Evolutionary conservation across 1,140 invertebrate species (phyloP).

Genomic region (Steinernema khuongi): DNA sequence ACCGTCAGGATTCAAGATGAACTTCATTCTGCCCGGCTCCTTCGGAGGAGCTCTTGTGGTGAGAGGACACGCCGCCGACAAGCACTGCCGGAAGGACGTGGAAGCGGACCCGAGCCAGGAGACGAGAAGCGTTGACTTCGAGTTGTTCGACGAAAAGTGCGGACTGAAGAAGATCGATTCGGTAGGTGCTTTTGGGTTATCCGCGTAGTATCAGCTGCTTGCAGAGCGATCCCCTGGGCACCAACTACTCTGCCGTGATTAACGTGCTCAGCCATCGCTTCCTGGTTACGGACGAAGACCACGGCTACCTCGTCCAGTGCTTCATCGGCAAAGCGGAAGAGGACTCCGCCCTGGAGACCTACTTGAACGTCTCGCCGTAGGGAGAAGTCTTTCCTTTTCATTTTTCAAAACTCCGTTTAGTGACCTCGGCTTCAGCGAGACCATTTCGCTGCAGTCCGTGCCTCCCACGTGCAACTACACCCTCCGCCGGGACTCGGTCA

Average conservation of each 20-base stretch:
- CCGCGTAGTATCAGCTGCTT: slow-evolving; percentile 18
- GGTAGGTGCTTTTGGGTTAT: slow-evolving; percentile 17
- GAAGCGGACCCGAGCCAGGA: not conserved
- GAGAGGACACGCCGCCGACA: slow-evolving; percentile 23
- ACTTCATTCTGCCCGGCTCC: not conserved
- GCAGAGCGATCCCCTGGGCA: slow-evolving; percentile 24
- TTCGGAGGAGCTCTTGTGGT: slow-evolving; percentile 29
- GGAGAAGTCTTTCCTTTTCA: no score
- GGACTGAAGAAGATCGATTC: slow-evolving; percentile 21
- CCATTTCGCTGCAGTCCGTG: slow-evolving; percentile 25
- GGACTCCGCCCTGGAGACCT: slow-evolving; percentile 23
- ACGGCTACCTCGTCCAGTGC: slow-evolving; percentile 33
- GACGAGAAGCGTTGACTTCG: not conserved
- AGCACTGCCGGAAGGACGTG: slow-evolving; percentile 20
- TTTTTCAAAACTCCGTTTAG: slow-evolving; percentile 21
- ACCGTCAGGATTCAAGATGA: not conserved
- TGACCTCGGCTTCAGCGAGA: slow-evolving; percentile 30
- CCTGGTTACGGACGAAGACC: slow-evolving; percentile 26
- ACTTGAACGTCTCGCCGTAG: not conserved
- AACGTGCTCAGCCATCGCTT: slow-evolving; percentile 26
- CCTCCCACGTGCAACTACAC: slow-evolving; percentile 38
- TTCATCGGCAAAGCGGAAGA: slow-evolving; percentile 30
- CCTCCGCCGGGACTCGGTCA: slow-evolving; percentile 28
- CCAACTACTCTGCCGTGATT: slow-evolving; percentile 25
- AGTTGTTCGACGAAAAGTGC: slow-evolving; percentile 17